Percentiles rank a stretch among this genome's conserved stretches.
Conservation (phyloP, 1,140 invertebrate species). For the Ephestia elutella region DNA sequence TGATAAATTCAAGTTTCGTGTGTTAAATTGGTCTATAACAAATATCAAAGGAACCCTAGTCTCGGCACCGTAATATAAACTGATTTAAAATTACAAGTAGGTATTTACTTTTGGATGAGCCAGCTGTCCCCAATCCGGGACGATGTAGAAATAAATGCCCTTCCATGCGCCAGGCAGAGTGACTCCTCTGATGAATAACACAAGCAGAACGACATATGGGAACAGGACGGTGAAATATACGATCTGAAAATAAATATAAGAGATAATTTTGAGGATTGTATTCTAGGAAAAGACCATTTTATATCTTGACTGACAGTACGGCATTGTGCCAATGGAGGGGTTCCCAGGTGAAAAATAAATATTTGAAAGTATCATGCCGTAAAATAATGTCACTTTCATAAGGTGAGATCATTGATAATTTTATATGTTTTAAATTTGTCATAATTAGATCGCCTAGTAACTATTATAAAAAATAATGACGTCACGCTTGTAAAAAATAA, state of each 20-base stretch:
- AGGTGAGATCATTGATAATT: too few relatives aligned
- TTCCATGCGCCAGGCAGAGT: constrained; percentile 85
- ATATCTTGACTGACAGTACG: constrained; percentile 23
- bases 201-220: constrained; percentile 86
- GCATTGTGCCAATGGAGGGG: constrained; percentile 29
- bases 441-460: too few relatives aligned
- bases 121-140: constrained; percentile 86
- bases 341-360: constrained; percentile 1
- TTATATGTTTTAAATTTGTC: too few relatives aligned
- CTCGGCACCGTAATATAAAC: too few relatives aligned
- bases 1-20: too few relatives aligned
- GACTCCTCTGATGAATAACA: constrained; percentile 82
- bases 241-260: constrained; percentile 72
- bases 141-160: constrained; percentile 88
- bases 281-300: constrained; percentile 18
- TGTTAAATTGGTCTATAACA: too few relatives aligned
- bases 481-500: too few relatives aligned
- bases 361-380: too few relatives aligned
- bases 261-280: background rate
- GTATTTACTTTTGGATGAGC: constrained; percentile 75
- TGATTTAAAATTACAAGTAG: too few relatives aligned
- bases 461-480: too few relatives aligned
- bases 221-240: constrained; percentile 91
- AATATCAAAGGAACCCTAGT: too few relatives aligned
- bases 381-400: too few relatives aligned